These are phyloP conservation scores for Hylaeus volcanicus DNA, from an alignment of 1,140 invertebrate species.

Conservation along the genomic window DNA sequence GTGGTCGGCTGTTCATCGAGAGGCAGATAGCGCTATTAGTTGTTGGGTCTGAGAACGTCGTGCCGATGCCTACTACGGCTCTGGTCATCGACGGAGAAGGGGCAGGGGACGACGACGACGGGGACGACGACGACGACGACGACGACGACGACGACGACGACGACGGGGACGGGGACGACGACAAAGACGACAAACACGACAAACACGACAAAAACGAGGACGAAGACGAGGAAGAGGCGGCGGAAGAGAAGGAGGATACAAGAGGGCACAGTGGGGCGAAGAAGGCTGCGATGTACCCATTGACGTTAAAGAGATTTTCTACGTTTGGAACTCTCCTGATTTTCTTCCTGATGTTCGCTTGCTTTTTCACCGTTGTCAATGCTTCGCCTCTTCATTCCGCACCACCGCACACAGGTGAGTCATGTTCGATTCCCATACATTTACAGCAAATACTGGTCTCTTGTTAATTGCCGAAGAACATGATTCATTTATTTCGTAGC, in stretches of 20 bases:
- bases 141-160: no score
- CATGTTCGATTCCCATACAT: constrained; percentile 19
- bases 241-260: constrained; percentile 29
- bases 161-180: constrained; percentile 52
- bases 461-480: no score
- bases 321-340: constrained; percentile 25
- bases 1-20: constrained; percentile 62
- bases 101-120: constrained; percentile 37
- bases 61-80: constrained; percentile 56
- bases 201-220: background rate
- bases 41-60: constrained; percentile 47
- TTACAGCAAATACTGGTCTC: background rate
- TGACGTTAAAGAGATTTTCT: constrained; percentile 21
- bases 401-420: constrained; percentile 56
- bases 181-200: constrained; percentile 45
- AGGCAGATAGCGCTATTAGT: constrained; percentile 66
- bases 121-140: no score
- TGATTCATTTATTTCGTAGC: background rate
- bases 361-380: constrained; percentile 42
- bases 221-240: constrained; percentile 38
- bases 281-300: constrained; percentile 47
- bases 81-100: constrained; percentile 56
- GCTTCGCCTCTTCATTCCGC: constrained; percentile 56
- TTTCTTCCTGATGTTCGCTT: constrained; percentile 42
- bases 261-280: constrained; percentile 5